These are phyloP conservation scores for Anadara kagoshimensis DNA, from an alignment of 1,140 invertebrate species.

Conservation along the genomic window DNA sequence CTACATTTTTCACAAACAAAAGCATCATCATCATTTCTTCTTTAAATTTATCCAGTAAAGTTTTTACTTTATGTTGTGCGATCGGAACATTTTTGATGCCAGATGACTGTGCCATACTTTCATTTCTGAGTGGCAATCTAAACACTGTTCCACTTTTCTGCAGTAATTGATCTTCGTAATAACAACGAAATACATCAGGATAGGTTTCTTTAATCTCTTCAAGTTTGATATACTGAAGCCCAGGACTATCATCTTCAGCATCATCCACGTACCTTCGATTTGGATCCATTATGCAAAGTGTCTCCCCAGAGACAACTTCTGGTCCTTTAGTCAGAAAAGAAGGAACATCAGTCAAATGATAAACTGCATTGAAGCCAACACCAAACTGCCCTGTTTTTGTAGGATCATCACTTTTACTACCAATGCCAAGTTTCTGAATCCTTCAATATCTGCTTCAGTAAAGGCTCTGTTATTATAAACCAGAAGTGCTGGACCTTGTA, in stretches of 20 bases:
- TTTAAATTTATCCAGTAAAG: conserved; percentile 52
- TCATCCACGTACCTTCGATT: conserved; percentile 55
- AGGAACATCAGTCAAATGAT: conserved; percentile 68
- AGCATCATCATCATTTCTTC: conserved; percentile 50
- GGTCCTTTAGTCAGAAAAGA: conserved; percentile 60
- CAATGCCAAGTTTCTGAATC: conserved; percentile 66
- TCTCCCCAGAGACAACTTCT: conserved; percentile 50
- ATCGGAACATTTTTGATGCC: conserved; percentile 47
- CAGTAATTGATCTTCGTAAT: conserved; percentile 38
- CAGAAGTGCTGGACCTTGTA: conserved; percentile 67
- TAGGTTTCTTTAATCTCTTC: conserved; percentile 34
- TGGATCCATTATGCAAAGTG: conserved; percentile 66
- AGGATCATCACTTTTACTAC: conserved; percentile 59
- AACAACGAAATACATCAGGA: conserved; percentile 54
- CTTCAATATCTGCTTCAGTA: conserved; percentile 62
- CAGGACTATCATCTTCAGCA: conserved; percentile 50
- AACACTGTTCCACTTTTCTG: conserved; percentile 50
- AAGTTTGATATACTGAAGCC: conserved; percentile 44
- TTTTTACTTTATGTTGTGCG: conserved; percentile 26
- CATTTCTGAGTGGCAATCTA: conserved; percentile 57
- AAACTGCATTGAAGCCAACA: conserved; percentile 71
- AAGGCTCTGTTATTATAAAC: conserved; percentile 68
- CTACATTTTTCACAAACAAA: conserved; percentile 62
- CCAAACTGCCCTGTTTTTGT: conserved; percentile 66
- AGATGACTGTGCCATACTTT: conserved; percentile 44